Percentiles rank a stretch among this genome's conserved stretches.
These are phyloP conservation scores for Stegodyphus mimosarum DNA, from an alignment of 1,140 invertebrate genomes.

Conservation along the genomic window DNA sequence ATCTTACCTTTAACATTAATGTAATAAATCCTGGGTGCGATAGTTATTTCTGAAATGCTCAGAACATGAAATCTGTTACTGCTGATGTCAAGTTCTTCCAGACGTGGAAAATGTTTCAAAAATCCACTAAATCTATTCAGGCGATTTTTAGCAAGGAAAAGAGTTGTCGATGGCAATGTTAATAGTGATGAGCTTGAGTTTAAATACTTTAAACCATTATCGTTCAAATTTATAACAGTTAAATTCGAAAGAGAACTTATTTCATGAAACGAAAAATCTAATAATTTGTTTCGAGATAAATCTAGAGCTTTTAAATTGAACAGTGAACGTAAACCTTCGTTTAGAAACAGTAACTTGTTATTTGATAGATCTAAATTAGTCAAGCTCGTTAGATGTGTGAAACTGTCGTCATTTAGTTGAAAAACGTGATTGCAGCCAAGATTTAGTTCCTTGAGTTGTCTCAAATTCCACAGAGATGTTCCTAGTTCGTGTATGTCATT, in stretches of 20 bases:
- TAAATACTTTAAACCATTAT: slow-evolving; percentile 13
- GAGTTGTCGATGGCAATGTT: slow-evolving; percentile 4
- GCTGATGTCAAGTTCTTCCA: slow-evolving; percentile 44
- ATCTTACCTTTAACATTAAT: slow-evolving; percentile 51
- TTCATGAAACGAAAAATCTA: slow-evolving; percentile 26
- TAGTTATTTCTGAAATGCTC: slow-evolving; percentile 3
- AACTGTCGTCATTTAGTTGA: slow-evolving; percentile 2
- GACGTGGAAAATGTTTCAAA: slow-evolving; percentile 21
- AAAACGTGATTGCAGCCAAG: slow-evolving; percentile 26
- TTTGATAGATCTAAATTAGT: slow-evolving; percentile 40
- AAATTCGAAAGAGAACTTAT: slow-evolving; percentile 20
- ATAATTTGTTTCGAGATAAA: slow-evolving; percentile 25
- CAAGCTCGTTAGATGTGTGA: slow-evolving; percentile 9
- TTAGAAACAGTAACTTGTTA: slow-evolving; percentile 15
- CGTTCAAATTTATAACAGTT: slow-evolving; percentile 20
- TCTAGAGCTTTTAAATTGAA: slow-evolving; percentile 17
- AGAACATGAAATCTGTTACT: slow-evolving; percentile 29
- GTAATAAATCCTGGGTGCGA: slow-evolving; percentile 9
- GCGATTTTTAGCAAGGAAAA: slow-evolving; percentile 32
- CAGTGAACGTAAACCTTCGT: slow-evolving; percentile 27
- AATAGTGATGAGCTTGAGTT: neutral
- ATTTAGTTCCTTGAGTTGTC: slow-evolving; percentile 31
- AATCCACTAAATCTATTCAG: slow-evolving; percentile 16
- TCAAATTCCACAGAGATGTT: slow-evolving; percentile 15
- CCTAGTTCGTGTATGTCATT: slow-evolving; percentile 40